phyloP scores from a whole-genome alignment of 1,140 invertebrate species.

The Drosophila sulfurigaster region DNA sequence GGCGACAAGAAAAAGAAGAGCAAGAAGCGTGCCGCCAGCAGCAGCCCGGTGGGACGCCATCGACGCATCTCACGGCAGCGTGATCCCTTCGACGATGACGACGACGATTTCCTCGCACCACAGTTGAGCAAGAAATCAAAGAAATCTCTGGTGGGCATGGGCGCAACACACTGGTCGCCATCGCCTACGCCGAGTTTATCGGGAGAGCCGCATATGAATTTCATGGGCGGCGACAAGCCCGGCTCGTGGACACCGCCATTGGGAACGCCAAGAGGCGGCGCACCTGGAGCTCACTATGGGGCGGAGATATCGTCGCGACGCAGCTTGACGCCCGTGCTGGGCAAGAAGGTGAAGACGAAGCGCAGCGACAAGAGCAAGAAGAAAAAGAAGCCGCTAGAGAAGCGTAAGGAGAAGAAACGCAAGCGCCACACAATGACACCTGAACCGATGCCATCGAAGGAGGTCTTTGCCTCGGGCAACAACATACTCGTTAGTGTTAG shows the following conservation, averaged over 20 bases:
- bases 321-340: conserved; percentile 52
- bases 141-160: conserved; percentile 2
- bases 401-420: conserved; percentile 87
- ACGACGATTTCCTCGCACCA: conserved; percentile 61
- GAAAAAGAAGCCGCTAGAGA: conserved; percentile 80
- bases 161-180: conserved; percentile 62
- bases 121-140: conserved; percentile 58
- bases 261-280: conserved; percentile 85
- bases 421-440: conserved; percentile 86
- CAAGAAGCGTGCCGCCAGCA: conserved; percentile 66
- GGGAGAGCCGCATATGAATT: conserved; percentile 32
- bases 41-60: conserved; percentile 61
- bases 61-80: conserved; percentile 71
- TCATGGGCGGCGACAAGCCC: conserved; percentile 59
- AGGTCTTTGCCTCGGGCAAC: conserved; percentile 95
- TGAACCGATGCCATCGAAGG: conserved; percentile 90
- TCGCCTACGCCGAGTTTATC: conserved; percentile 71
- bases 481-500: conserved; percentile 96
- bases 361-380: conserved; percentile 80
- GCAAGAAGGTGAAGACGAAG: conserved; percentile 82
- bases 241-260: conserved; percentile 79
- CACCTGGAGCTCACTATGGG: conserved; percentile 50
- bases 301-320: conserved; percentile 38
- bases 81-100: conserved; percentile 67
- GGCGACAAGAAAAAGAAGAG: conserved; percentile 73